Evolutionary conservation across 2,888 invertebrate species (phyloP).

Genomic region (Hypena proboscidalis): DNA sequence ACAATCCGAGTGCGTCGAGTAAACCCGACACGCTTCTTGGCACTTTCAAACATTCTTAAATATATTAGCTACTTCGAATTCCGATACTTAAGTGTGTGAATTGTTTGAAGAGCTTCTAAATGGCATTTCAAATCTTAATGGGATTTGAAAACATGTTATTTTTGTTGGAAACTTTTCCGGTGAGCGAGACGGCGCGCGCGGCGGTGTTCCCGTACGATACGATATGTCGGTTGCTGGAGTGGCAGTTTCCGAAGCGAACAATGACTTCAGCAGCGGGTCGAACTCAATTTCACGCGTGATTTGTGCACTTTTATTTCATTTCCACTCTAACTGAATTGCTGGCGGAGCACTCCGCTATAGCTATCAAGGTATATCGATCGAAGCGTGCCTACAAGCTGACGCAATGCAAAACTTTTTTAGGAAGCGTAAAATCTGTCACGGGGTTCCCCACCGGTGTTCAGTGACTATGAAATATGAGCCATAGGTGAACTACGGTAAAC

Average conservation of each 20-base stretch:
- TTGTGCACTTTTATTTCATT: constrained; percentile 80
- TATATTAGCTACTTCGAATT: constrained; percentile 25
- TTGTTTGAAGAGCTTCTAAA: constrained; percentile 20
- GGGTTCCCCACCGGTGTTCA: not conserved
- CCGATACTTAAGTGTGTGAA: constrained; percentile 10
- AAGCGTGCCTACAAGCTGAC: no score
- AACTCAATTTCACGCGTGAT: constrained; percentile 84
- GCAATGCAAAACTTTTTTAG: not conserved
- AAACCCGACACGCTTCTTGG: constrained; percentile 45
- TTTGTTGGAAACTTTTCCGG: constrained; percentile 26
- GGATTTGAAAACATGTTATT: constrained; percentile 19
- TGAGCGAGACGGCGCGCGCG: constrained; percentile 12
- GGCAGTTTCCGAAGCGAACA: constrained; percentile 66
- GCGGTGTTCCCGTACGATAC: constrained; percentile 30
- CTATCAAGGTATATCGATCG: not conserved
- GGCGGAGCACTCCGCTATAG: constrained; percentile 33
- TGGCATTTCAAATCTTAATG: constrained; percentile 21
- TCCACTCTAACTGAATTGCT: constrained; percentile 60
- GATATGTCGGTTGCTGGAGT: constrained; percentile 45
- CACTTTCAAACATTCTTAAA: constrained; percentile 46
- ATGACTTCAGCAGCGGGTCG: constrained; percentile 68
- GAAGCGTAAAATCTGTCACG: constrained; percentile 1
- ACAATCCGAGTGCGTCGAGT: constrained; percentile 53
- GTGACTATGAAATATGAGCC: constrained; percentile 21
- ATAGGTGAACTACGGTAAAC: constrained; percentile 19